phyloP scores from a whole-genome alignment of 2,797 vertebrate genomes.

The Babyrousa celebensis region DNA sequence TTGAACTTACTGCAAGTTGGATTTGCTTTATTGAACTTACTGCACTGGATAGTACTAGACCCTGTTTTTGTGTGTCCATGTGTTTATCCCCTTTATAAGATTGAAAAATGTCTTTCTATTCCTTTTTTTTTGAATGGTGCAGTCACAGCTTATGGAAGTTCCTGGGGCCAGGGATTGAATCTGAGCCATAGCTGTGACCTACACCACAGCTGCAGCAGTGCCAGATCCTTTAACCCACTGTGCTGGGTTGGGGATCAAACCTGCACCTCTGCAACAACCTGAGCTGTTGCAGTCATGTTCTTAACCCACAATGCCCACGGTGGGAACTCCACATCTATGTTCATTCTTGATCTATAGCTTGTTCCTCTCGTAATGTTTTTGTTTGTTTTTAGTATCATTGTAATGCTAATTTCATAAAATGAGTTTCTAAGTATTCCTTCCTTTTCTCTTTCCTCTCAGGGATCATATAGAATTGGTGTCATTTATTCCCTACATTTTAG shows the following conservation, averaged over 20 bases:
- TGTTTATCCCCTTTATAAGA: background rate
- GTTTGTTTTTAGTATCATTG: background rate
- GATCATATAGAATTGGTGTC: background rate
- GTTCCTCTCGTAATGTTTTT: background rate
- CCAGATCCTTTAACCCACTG: no score
- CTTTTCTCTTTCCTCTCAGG: constrained; percentile 18
- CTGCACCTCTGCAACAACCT: no score
- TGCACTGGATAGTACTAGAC: background rate
- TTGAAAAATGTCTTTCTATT: background rate
- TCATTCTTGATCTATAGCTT: background rate
- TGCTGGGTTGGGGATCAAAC: no score
- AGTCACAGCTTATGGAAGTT: no score
- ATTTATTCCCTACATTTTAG: constrained; percentile 19
- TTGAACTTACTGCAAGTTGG: background rate
- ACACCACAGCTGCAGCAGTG: no score
- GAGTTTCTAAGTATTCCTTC: constrained; percentile 26
- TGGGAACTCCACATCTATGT: background rate
- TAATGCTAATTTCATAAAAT: constrained; percentile 37
- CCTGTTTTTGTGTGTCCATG: background rate
- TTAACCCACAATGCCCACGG: no score
- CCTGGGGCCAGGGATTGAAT: no score
- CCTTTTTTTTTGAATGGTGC: background rate
- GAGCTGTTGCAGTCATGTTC: no score
- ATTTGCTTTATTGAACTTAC: constrained; percentile 7
- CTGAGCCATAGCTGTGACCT: no score